Evolutionary conservation across 2,888 invertebrate species (phyloP), one percentile per base, ranked within the genome.

Genomic region (Lasioglossum marginatum): DNA sequence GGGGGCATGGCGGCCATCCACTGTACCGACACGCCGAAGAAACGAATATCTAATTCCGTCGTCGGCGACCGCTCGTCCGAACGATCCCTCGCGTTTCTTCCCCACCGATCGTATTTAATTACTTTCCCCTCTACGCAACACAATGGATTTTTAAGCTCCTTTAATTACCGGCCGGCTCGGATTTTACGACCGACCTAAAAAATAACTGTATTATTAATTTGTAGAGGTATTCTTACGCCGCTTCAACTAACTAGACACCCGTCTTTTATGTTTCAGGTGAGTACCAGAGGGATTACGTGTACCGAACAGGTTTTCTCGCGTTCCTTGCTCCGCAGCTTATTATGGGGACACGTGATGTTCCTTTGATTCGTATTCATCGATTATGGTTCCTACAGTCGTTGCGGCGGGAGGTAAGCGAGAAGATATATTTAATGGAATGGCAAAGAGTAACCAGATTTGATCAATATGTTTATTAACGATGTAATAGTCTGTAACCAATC

Each of bases 211-310:
- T 79, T 66, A 52, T 74, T 74, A 79, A 79, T 68, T 68, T 40
- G n/a, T 31, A 5, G 23, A 23, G 23, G n/a, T 4, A 31, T 52
- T 31, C 27, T 72, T 60, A 27, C 27, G 12, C 27, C 27, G 34
- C 1, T n/a, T 60, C 34, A 4, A 63, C 76, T 85, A 81, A 87
- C 72, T 8, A 60, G 43, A 27, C 14, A 8, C 60, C 75, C 23
- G 40, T 71, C 73, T 75, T 86, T 82, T 88, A 71, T 90, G 89
- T 91, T 92, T 72, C 88, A 91, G 92, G 91, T 92, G 86, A 92
- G 92, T 92, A 89, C 43, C 71, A 60, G 27, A 60, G 60, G 27
- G 52, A 23, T 31, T 16, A 12, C n/a, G 34, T 23, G n/a, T 48
- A 2, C 4, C 14, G 27, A 57, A 19, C 31, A 19, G n/a, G 1